A percentile compares a stretch with the other conserved stretches of the same genome.
Evolutionary conservation across 2,113 vertebrate genomes (phyloP).

Genomic region (Axis porcinus): DNA sequence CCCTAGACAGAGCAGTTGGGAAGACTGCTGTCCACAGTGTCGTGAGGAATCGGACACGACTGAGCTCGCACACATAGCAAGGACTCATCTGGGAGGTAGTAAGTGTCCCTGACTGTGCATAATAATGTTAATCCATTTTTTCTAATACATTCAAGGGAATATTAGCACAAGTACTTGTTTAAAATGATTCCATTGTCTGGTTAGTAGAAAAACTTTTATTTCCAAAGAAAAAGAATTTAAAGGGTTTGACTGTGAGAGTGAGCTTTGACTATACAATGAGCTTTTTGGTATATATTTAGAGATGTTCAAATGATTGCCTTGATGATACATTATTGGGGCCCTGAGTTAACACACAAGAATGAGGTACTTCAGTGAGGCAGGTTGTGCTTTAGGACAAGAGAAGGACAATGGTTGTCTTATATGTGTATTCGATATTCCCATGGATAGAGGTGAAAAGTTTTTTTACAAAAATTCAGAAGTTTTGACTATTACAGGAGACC

Average conservation of each 20-base stretch:
- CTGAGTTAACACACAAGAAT: background rate
- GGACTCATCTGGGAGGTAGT: background rate
- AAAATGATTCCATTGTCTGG: background rate
- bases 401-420: background rate
- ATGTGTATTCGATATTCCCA: background rate
- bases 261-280: background rate
- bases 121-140: background rate
- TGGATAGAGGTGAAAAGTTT: background rate
- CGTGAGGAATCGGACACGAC: fast-evolving
- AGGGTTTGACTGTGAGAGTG: background rate
- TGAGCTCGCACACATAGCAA: background rate
- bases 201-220: background rate
- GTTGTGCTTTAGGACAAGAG: fast-evolving
- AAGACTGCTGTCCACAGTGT: background rate
- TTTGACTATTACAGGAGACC: background rate
- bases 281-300: background rate
- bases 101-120: background rate
- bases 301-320: background rate
- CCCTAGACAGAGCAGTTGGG: background rate
- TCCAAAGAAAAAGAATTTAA: background rate
- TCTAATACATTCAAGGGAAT: background rate
- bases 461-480: background rate
- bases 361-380: background rate
- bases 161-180: background rate
- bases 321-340: background rate